Evolutionary conservation across 2,113 vertebrate genomes (phyloP), one percentile per base, ranked within the genome.

Genomic region (Tenebrosternarchus preto): DNA sequence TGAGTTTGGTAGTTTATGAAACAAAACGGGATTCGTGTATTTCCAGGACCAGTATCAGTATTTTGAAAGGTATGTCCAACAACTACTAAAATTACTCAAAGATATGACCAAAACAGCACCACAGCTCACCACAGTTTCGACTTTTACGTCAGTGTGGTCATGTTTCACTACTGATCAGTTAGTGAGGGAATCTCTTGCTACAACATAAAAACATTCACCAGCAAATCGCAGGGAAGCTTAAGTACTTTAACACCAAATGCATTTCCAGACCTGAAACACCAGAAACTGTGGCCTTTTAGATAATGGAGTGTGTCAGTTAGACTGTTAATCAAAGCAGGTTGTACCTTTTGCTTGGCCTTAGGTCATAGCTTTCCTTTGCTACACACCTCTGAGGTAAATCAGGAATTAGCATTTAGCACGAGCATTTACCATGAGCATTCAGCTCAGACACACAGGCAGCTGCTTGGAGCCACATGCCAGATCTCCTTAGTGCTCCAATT

Each of bases 381-480:
- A 19, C 29, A 33, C 63, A 66, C 43, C 4, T 60, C 7, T 43
- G n/a, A 79, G 68, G 19, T 22, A 25, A 24, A 66, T 16, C 64
- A 22, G 33, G 5, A 50, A 25, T 39, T 61, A 76, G 56, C 33
- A 15, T 46, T 19, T 9, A 9, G 33, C 12, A 24, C 31, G 4
- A 53, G 31, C 67, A 25, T 72, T 29, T 60, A 7, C n/a, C 22
- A 43, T 74, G 39, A 81, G 59, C 20, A 39, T 59, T 80, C 16
- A 69, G 29, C 24, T 19, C 61, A 60, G 53, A 31, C 67, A 50
- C 50, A 56, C 22, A 22, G 56, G 22, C 63, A 66, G 56, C 17
- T 67, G 56, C n/a, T 76, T 39, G 64, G 53, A 55, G 66, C 53
- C 22, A 12, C 25, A 33, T 33, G 64, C 80, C 77, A 85, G 39